A percentile compares a stretch with the other conserved stretches of the same genome.
phyloP scores from a whole-genome alignment of 2,113 vertebrate species.

The Lamprologus lemairii region DNA sequence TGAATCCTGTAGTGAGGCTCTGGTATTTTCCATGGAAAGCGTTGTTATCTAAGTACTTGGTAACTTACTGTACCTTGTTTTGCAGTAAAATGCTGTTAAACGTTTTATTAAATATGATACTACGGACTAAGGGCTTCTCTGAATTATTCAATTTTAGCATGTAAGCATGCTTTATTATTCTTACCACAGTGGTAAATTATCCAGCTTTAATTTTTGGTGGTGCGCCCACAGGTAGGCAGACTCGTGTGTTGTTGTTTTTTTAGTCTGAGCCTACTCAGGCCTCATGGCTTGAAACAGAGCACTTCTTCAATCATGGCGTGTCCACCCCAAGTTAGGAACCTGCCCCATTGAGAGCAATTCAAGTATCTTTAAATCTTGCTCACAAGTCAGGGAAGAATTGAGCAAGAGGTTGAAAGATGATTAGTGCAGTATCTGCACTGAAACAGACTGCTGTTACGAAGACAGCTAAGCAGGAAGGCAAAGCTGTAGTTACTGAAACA shows the following conservation, averaged over 20 bases:
- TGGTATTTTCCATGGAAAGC: neutral
- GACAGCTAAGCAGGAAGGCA: neutral
- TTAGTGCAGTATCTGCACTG: neutral
- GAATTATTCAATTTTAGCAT: neutral
- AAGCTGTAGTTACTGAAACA: neutral
- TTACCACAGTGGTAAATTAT: neutral
- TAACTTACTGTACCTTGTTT: neutral
- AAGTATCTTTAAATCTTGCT: neutral
- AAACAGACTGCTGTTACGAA: neutral
- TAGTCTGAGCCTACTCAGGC: neutral
- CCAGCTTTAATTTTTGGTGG: neutral
- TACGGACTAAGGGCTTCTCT: neutral
- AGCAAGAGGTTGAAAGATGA: neutral
- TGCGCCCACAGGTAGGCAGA: neutral
- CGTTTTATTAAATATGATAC: accelerated
- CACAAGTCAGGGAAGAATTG: neutral
- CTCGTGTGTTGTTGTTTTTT: neutral
- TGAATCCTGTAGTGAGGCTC: neutral
- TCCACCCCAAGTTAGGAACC: neutral
- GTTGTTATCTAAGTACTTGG: neutral
- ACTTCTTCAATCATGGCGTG: neutral
- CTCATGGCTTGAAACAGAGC: neutral
- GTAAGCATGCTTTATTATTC: neutral
- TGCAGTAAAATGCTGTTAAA: neutral
- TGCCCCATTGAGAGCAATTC: neutral